Percentiles rank a stretch among this genome's conserved stretches.
Conservation (phyloP, 2,797 vertebrate genomes). For the Thripadectes ignobilis region DNA sequence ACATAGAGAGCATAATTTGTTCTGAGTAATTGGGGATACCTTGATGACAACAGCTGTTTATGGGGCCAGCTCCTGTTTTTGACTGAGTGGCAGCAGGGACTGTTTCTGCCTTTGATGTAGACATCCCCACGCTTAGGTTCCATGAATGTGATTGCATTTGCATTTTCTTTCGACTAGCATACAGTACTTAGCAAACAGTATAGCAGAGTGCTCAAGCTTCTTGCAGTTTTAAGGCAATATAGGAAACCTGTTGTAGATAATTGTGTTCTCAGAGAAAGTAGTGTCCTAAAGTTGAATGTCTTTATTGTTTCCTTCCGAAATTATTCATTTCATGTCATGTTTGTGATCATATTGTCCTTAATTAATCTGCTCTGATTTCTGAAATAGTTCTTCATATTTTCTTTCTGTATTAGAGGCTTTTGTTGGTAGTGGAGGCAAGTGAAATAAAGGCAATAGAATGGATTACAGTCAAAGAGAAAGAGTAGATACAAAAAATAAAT, state of each 20-base stretch:
- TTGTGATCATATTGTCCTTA: background rate
- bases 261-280: background rate
- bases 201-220: background rate
- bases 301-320: background rate
- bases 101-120: background rate
- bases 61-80: background rate
- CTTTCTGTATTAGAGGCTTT: background rate
- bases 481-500: background rate
- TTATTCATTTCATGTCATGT: background rate
- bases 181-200: background rate
- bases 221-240: background rate
- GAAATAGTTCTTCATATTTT: background rate
- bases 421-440: background rate
- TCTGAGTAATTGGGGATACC: constrained; percentile 35
- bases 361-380: background rate
- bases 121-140: background rate
- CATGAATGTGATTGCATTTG: constrained; percentile 24
- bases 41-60: constrained; percentile 28
- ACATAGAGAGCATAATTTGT: background rate
- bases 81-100: background rate
- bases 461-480: background rate
- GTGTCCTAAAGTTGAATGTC: background rate
- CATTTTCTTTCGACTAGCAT: constrained; percentile 12
- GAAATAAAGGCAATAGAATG: background rate
- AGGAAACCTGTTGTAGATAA: background rate